These are phyloP conservation scores for Phylloscopus whistleri DNA, from an alignment of 2,113 vertebrate genomes.

Conservation along the genomic window DNA sequence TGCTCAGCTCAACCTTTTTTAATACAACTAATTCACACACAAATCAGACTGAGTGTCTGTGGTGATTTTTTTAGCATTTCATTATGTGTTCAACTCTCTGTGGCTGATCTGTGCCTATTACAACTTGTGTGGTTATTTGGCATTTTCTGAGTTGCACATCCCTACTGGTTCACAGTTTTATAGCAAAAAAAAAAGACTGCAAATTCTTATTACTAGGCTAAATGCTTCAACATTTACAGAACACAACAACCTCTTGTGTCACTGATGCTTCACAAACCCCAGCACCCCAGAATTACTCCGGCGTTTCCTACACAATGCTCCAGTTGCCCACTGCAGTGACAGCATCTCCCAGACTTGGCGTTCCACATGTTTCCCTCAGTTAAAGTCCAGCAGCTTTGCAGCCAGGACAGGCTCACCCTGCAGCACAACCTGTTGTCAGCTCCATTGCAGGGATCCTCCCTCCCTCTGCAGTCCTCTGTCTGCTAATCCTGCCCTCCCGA, in stretches of 20 bases:
- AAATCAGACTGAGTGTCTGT: neutral
- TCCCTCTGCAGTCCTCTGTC: neutral
- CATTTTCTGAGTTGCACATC: neutral
- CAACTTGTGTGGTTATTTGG: neutral
- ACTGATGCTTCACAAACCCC: neutral
- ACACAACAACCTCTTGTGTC: neutral
- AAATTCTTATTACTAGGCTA: neutral
- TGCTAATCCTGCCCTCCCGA: neutral
- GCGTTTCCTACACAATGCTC: neutral
- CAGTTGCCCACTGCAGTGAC: neutral
- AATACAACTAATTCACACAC: neutral
- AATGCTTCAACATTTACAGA: neutral
- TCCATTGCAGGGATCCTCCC: neutral
- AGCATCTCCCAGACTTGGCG: neutral
- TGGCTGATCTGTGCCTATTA: neutral
- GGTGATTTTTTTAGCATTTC: neutral
- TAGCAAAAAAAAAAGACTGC: neutral
- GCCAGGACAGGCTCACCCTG: neutral
- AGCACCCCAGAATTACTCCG: neutral
- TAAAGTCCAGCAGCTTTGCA: neutral
- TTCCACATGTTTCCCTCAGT: accelerated
- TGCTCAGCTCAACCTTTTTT: neutral
- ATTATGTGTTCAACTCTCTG: neutral
- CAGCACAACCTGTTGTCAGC: neutral
- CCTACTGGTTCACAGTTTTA: neutral